Percentiles rank a stretch among this genome's conserved stretches.
Evolutionary conservation across 2,888 invertebrate genomes (phyloP).

Genomic region (Sceliomorpha sp.): DNA sequence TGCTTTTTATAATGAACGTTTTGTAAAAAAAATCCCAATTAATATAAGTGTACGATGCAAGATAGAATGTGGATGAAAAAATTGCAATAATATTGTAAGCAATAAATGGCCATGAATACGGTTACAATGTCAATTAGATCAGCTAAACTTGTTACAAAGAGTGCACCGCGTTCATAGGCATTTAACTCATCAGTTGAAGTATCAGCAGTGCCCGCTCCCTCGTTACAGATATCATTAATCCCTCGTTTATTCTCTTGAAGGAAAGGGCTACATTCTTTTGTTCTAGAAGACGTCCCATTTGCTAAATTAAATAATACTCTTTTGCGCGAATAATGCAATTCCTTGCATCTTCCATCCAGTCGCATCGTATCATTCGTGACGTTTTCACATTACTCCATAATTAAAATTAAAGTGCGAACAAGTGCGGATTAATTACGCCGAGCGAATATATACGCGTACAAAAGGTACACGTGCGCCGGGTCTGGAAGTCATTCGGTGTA

Average conservation of each 20-base stretch:
- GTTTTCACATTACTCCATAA: no score
- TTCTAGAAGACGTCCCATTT: no score
- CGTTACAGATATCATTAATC: constrained; percentile 37
- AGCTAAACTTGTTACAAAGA: constrained; percentile 55
- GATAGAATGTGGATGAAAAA: not conserved
- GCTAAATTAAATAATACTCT: no score
- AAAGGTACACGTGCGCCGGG: constrained; percentile 14
- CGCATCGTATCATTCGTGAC: no score
- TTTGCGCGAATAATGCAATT: no score
- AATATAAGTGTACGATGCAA: not conserved
- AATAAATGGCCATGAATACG: constrained; percentile 66
- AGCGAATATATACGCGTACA: no score
- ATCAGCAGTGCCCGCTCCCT: constrained; percentile 38
- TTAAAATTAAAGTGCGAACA: no score
- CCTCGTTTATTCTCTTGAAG: constrained; percentile 19
- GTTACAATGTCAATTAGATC: constrained; percentile 74
- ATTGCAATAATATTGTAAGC: constrained; percentile 6
- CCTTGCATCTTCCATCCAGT: no score
- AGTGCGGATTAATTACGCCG: no score
- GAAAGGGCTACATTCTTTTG: constrained; percentile 16
- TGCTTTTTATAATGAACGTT: constrained; percentile 19
- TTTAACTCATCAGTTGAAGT: constrained; percentile 55
- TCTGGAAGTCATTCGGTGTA: constrained; percentile 34
- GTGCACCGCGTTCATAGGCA: constrained; percentile 45
- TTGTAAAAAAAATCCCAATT: not conserved